Evolutionary conservation across 2,888 invertebrate species (phyloP).

Genomic region (Meandrusa payeni): DNA sequence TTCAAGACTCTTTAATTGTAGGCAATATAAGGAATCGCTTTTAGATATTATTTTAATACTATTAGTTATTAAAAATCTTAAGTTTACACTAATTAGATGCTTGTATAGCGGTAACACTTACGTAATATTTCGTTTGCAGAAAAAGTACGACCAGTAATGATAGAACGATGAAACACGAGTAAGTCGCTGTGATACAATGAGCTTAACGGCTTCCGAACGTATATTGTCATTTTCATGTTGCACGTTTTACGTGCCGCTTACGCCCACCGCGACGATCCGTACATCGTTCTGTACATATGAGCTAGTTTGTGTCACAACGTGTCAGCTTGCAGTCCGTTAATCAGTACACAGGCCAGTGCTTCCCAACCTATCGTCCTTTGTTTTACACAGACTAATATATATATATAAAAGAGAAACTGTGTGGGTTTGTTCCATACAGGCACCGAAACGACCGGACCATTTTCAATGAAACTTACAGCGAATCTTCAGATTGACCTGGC

Average conservation of each 20-base stretch:
- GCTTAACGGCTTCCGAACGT: slow-evolving; percentile 24
- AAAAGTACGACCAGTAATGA: slow-evolving; percentile 54
- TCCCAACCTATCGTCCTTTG: neutral
- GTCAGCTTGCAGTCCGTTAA: slow-evolving; percentile 16
- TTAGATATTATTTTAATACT: slow-evolving; percentile 10
- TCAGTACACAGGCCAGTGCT: slow-evolving; percentile 7
- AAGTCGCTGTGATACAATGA: slow-evolving; percentile 45
- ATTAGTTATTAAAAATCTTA: too few species aligned
- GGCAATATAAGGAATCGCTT: slow-evolving; percentile 10
- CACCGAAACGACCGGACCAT: too few species aligned
- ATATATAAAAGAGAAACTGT: too few species aligned
- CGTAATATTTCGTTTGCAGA: slow-evolving; percentile 64
- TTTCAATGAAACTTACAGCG: too few species aligned
- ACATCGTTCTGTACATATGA: slow-evolving; percentile 51
- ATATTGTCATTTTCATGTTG: slow-evolving; percentile 13
- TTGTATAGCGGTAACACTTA: too few species aligned
- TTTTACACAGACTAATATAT: too few species aligned
- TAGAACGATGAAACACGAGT: slow-evolving; percentile 75
- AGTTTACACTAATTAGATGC: slow-evolving; percentile 28
- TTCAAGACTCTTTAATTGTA: slow-evolving; percentile 16
- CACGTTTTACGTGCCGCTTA: slow-evolving; percentile 35
- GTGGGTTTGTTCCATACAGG: too few species aligned
- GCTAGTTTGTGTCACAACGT: slow-evolving; percentile 6
- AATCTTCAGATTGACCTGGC: too few species aligned
- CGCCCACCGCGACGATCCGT: slow-evolving; percentile 33